A percentile compares a stretch with the other conserved stretches of the same genome.
Conservation (phyloP, 2,797 vertebrate species). For the Mormyrops boulengeri region DNA sequence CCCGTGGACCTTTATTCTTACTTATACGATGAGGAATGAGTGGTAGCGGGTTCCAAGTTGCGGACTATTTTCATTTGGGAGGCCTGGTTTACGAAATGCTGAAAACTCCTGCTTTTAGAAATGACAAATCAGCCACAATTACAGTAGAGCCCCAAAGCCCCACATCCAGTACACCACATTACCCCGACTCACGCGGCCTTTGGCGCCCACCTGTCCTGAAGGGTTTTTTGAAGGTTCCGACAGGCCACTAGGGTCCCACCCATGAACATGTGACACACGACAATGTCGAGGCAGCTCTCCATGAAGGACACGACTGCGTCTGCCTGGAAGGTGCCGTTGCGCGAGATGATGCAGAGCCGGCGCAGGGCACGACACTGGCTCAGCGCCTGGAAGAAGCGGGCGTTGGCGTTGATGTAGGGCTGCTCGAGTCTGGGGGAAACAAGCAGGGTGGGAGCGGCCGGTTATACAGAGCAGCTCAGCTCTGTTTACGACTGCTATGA, state of each 20-base stretch:
- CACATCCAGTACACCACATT: not conserved
- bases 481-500: not conserved
- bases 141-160: not conserved
- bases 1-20: not conserved
- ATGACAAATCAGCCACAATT: not conserved
- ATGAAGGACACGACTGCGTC: slow-evolving; percentile 76
- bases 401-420: slow-evolving; percentile 81
- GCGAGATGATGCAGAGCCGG: slow-evolving; percentile 87
- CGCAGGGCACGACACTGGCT: slow-evolving; percentile 76
- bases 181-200: not conserved
- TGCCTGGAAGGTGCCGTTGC: slow-evolving; percentile 82
- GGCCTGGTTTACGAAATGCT: not conserved
- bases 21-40: not conserved
- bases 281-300: slow-evolving; percentile 67
- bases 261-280: slow-evolving; percentile 92
- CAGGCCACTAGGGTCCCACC: slow-evolving; percentile 81
- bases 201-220: slow-evolving; percentile 71
- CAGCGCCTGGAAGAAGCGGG: slow-evolving; percentile 84
- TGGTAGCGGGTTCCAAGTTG: not conserved
- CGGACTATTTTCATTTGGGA: not conserved
- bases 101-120: not conserved
- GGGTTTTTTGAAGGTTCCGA: slow-evolving; percentile 77
- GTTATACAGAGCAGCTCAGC: not conserved
- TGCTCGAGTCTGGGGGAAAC: slow-evolving; percentile 78
- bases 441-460: not conserved